Evolutionary conservation across 2,888 invertebrate species (phyloP).

Genomic region (Metellina segmentata): DNA sequence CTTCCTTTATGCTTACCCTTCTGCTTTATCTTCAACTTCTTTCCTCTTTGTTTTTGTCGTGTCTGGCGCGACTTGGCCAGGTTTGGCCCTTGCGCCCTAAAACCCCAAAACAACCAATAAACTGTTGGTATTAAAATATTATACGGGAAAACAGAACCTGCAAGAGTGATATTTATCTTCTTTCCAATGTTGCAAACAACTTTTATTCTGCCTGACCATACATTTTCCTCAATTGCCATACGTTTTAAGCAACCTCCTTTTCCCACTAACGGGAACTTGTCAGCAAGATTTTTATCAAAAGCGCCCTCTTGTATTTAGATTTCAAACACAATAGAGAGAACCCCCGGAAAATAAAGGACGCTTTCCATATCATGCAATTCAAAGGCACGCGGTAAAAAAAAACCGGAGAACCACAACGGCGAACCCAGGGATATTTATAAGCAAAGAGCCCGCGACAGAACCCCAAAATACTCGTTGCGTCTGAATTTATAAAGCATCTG

Average conservation of each 20-base stretch:
- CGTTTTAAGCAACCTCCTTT: neutral
- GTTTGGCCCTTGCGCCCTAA: too few species aligned
- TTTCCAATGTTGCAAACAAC: too few species aligned
- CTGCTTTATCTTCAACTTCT: too few species aligned
- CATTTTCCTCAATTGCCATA: neutral
- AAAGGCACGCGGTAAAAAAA: slow-evolving; percentile 3
- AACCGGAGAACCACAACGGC: slow-evolving; percentile 31
- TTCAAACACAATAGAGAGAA: neutral
- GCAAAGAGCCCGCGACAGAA: neutral
- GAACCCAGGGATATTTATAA: slow-evolving; percentile 35
- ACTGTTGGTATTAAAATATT: too few species aligned
- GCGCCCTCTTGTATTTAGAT: neutral
- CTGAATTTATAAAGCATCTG: slow-evolving; percentile 71
- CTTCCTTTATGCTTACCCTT: too few species aligned
- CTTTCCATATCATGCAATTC: slow-evolving; percentile 35
- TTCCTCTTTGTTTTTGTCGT: too few species aligned
- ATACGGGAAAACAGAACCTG: too few species aligned
- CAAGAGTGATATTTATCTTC: too few species aligned
- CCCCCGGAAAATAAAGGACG: neutral
- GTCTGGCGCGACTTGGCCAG: too few species aligned
- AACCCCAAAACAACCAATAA: too few species aligned
- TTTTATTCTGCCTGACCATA: neutral
- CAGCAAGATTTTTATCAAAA: neutral
- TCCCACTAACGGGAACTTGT: neutral
- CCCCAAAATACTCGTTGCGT: slow-evolving; percentile 37